Conservation (phyloP, 2,797 vertebrate genomes). For the Aotus griseimembra region DNA sequence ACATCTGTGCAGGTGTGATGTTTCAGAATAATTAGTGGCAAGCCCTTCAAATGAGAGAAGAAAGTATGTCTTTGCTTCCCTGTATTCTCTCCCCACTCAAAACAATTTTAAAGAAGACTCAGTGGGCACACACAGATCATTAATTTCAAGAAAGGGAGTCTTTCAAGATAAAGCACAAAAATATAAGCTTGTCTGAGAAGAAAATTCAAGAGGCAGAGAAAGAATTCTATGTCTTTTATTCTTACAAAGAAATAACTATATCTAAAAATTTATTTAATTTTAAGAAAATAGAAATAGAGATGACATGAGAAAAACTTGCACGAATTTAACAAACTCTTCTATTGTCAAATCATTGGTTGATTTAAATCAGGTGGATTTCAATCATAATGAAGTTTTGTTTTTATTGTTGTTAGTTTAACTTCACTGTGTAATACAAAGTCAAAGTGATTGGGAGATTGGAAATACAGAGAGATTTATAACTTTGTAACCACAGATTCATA, state of each 20-base stretch:
- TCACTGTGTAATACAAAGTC: background rate
- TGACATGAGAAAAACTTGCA: background rate
- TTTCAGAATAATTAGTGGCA: slow-evolving; percentile 63
- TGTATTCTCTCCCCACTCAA: background rate
- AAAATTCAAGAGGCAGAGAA: slow-evolving; percentile 10
- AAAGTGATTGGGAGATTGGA: background rate
- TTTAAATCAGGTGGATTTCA: background rate
- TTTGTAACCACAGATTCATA: background rate
- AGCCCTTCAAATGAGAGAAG: slow-evolving; percentile 30
- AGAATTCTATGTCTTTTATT: background rate
- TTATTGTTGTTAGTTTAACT: background rate
- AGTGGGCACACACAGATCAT: slow-evolving; percentile 25
- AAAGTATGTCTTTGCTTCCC: background rate
- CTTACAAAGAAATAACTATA: background rate
- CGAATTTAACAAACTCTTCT: background rate
- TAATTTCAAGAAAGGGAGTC: slow-evolving; percentile 43
- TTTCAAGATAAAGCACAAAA: slow-evolving; percentile 42
- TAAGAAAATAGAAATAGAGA: background rate
- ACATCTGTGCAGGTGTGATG: background rate
- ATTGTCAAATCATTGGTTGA: background rate
- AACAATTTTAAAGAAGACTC: slow-evolving; percentile 54
- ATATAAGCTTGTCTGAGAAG: background rate
- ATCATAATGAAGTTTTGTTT: background rate
- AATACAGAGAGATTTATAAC: background rate
- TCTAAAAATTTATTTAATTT: slow-evolving; percentile 15